Base-by-base conservation (phyloP, 2,888 invertebrate genomes). In the Plebejus melissa region DNA sequence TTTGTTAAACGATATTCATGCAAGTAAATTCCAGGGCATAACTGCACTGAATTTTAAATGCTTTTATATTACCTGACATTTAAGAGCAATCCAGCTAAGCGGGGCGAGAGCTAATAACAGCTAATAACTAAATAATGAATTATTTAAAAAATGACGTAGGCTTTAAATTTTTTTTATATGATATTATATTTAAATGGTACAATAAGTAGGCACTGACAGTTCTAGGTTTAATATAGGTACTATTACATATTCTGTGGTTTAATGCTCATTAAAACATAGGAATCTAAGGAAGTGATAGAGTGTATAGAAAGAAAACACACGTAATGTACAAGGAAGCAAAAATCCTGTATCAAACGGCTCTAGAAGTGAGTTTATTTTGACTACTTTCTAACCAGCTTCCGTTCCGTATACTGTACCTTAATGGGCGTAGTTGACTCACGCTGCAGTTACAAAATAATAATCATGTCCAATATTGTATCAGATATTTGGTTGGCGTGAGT, bases 401-500 rank as follows among this genome's bases (percentile, higher is more conserved):
- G 75, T 75, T 70, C 71, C 71, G 57, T 58, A 70, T 70, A 70
- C 54, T 57, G 22, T 38, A 36, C 75, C 70, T 28, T 75, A 75
- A 13, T 57, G 16, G 58, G 71, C 41, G 28, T 11, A 13, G 11
- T 28, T 75, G 75, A 75, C 41, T 75, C 75, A 75, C 28, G 6
- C 54, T 54, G 71, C 75, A 58, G 58, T 54, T 70, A 75, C 70
- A 70, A 75, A 75, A 75, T 57, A 75, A 54, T 69, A 69, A 69
- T 70, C 75, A 58, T 28, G 28, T 38, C 54, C 57, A 75, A 75
- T 70, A 72, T 28, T 50, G 50, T 7, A 54, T 32, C 72, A 32
- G 50, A 46, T 28, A 50, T 46, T 50, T 72, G 28, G 50, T 16
- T 46, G 41, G 70, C 41, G 70, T 71, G 22, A 36, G 54, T 54